Evolutionary conservation across 2,797 vertebrate species (phyloP).

Genomic region (Anguilla megastoma): DNA sequence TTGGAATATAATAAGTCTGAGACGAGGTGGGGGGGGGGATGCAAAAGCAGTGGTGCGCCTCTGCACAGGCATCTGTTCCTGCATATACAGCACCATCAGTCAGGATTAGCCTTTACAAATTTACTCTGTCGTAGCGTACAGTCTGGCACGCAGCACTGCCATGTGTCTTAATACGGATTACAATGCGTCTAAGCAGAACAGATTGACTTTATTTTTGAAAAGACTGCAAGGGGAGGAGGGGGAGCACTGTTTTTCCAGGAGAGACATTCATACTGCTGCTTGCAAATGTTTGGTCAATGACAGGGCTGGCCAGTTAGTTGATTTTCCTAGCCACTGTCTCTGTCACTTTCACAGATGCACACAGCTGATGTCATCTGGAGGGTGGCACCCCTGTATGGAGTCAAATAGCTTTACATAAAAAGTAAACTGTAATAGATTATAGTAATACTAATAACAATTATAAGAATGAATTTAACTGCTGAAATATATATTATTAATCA

Average conservation of each 20-base stretch:
- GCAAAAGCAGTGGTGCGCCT: conserved; percentile 54
- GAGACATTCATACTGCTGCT: neutral
- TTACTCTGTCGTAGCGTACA: conserved; percentile 27
- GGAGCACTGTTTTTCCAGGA: neutral
- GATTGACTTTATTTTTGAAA: neutral
- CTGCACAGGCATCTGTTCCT: conserved; percentile 64
- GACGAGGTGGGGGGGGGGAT: neutral
- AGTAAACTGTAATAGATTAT: neutral
- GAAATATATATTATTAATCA: neutral
- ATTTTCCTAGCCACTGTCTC: neutral
- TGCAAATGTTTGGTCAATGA: neutral
- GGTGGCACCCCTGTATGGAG: neutral
- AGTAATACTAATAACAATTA: neutral
- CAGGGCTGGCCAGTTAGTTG: neutral
- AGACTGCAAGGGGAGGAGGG: neutral
- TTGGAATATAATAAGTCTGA: neutral
- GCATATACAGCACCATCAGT: conserved; percentile 56
- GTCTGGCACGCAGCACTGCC: conserved; percentile 56
- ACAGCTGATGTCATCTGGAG: neutral
- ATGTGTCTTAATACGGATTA: conserved; percentile 56
- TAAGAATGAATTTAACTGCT: neutral
- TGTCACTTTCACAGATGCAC: neutral
- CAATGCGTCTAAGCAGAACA: neutral
- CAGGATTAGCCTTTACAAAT: conserved; percentile 53
- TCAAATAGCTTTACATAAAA: conserved; percentile 6